Conservation (phyloP, 2,797 vertebrate species). For the Scleropages formosus region DNA sequence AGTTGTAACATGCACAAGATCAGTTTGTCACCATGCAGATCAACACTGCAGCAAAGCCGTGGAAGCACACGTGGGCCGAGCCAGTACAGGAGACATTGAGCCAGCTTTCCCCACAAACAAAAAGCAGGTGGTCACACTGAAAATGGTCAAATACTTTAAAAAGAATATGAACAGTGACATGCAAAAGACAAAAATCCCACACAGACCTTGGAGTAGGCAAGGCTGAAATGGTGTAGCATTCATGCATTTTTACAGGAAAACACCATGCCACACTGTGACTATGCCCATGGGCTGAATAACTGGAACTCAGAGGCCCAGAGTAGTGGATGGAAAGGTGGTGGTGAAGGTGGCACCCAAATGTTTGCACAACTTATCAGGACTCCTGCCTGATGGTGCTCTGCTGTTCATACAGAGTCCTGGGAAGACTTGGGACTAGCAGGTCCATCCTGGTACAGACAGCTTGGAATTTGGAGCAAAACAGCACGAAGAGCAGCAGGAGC, state of each 20-base stretch:
- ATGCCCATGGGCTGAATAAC: too few relatives aligned
- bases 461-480: too few relatives aligned
- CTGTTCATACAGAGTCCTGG: neutral
- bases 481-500: neutral
- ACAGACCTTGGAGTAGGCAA: slow-evolving; percentile 29
- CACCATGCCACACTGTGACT: neutral
- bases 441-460: neutral
- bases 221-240: slow-evolving; percentile 8
- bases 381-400: slow-evolving; percentile 11
- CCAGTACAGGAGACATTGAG: neutral
- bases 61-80: neutral
- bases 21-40: slow-evolving; percentile 28
- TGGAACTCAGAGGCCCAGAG: too few relatives aligned
- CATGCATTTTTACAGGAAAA: slow-evolving; percentile 15
- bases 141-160: slow-evolving; percentile 26
- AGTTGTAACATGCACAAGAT: slow-evolving; percentile 25
- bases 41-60: slow-evolving; percentile 1
- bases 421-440: neutral
- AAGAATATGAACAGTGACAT: slow-evolving; percentile 27
- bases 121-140: neutral
- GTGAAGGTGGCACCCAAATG: neutral
- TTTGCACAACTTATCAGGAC: neutral
- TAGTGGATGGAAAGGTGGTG: neutral
- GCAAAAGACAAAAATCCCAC: slow-evolving; percentile 8
- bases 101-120: neutral